Evolutionary conservation across 1,140 invertebrate species (phyloP), one percentile per base, ranked within the genome.

Genomic region (Drosophila prosaltans): DNA sequence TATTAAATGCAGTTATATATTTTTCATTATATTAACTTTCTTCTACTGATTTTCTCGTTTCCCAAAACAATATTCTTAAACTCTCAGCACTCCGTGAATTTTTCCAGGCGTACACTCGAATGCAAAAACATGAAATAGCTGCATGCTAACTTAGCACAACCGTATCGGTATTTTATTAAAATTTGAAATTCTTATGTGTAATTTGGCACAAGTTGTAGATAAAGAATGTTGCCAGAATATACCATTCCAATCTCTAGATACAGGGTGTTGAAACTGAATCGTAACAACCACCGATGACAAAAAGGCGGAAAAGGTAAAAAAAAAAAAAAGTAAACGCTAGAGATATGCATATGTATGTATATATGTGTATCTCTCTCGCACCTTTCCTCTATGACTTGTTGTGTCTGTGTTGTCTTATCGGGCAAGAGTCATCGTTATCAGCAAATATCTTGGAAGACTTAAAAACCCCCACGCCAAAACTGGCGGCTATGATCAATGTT

Each of bases 371-470:
- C 21, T 51, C 21, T 10, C 45, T 51, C 24, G 9, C 21, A 2
- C 8, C 9, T 24, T 51, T 16, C 10, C 45, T 51, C 21, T 3
- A 16, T 51, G 9, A 16, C 16, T 51, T 6, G 8, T 24, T 51
- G 10, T 51, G 21, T 51, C 45, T 51, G 21, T 39, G 43, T 74
- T 78, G 77, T 77, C 72, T 86, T 86, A 86, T 86, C 83, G 80
- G 73, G 45, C 72, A 72, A 80, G 70, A 69, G 68, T 58, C 45
- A 69, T 58, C 66, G 67, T 80, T 86, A 86, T 86, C 83, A 89
- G 80, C 54, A 78, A 77, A 80, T 86, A 78, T 88, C 83, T 88
- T 83, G 57, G 62, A 88, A 80, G 68, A 88, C 76, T 69, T 70
- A 41, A 65, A 68, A 68, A 70, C 2, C n/a, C 57, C 45, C 30